Evolutionary conservation across 2,797 vertebrate genomes (phyloP).

Genomic region (Rousettus madagascariensis): DNA sequence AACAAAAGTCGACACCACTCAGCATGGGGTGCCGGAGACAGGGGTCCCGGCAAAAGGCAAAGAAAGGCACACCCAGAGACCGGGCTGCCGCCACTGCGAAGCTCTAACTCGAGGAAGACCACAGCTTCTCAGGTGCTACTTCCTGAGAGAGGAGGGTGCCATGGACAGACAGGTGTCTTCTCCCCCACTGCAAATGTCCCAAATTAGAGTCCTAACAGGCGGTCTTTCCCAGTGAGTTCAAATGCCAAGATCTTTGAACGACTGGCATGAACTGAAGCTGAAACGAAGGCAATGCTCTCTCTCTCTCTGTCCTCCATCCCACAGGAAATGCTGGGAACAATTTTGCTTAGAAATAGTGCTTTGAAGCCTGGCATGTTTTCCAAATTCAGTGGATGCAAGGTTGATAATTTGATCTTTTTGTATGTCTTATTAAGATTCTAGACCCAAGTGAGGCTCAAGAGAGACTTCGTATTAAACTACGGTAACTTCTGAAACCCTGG

Average conservation of each 20-base stretch:
- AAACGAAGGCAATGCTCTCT: background rate
- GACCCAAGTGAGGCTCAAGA: background rate
- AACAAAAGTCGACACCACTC: too few species aligned
- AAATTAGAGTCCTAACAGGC: background rate
- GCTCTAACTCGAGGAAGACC: background rate
- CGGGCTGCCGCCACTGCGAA: accelerated
- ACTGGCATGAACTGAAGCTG: background rate
- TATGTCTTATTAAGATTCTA: background rate
- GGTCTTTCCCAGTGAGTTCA: background rate
- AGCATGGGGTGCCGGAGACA: too few species aligned
- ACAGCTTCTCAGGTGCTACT: background rate
- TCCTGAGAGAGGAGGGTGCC: background rate
- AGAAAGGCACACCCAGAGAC: background rate
- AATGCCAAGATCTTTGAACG: background rate
- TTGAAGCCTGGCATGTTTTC: background rate
- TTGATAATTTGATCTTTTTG: background rate
- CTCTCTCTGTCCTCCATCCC: background rate
- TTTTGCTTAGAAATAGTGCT: background rate
- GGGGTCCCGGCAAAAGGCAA: background rate
- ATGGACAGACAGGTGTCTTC: background rate
- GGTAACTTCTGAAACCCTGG: background rate
- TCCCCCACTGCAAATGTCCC: background rate
- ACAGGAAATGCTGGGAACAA: background rate
- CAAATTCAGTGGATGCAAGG: background rate
- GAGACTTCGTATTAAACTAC: background rate